These are phyloP conservation scores for Chlorodrepanis virens DNA, from an alignment of 2,113 vertebrate genomes.

Conservation along the genomic window DNA sequence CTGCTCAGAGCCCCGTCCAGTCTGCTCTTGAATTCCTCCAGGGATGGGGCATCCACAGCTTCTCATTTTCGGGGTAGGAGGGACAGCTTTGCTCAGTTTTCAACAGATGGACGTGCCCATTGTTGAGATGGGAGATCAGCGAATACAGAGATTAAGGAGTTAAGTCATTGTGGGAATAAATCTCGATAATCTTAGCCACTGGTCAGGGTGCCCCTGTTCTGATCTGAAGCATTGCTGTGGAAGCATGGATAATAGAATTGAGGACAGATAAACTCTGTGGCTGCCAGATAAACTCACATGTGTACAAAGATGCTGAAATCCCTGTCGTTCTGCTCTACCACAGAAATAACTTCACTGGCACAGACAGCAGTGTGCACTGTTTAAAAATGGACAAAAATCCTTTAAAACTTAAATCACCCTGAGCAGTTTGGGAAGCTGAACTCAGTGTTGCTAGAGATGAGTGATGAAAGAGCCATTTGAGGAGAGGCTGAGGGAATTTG, in stretches of 20 bases:
- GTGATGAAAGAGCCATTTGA: not conserved
- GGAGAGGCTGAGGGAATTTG: not conserved
- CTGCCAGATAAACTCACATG: not conserved
- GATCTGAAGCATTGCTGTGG: not conserved
- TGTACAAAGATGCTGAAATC: not conserved
- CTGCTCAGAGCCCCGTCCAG: not conserved
- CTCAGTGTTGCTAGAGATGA: accelerated
- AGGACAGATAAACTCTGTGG: not conserved
- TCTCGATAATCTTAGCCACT: accelerated
- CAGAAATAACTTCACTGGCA: accelerated
- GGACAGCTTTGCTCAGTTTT: not conserved
- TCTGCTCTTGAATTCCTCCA: not conserved
- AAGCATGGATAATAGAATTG: not conserved
- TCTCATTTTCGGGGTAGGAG: not conserved
- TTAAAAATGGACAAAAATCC: not conserved
- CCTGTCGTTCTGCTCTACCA: accelerated
- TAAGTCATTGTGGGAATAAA: not conserved
- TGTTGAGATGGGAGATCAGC: not conserved
- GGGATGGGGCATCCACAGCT: not conserved
- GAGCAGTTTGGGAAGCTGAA: not conserved
- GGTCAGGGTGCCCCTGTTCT: not conserved
- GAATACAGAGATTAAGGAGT: not conserved
- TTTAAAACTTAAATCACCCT: not conserved
- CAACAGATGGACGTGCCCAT: accelerated
- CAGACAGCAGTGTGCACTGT: no score